phyloP scores from a whole-genome alignment of 2,888 invertebrate genomes.

The Tiliacea citrago region DNA sequence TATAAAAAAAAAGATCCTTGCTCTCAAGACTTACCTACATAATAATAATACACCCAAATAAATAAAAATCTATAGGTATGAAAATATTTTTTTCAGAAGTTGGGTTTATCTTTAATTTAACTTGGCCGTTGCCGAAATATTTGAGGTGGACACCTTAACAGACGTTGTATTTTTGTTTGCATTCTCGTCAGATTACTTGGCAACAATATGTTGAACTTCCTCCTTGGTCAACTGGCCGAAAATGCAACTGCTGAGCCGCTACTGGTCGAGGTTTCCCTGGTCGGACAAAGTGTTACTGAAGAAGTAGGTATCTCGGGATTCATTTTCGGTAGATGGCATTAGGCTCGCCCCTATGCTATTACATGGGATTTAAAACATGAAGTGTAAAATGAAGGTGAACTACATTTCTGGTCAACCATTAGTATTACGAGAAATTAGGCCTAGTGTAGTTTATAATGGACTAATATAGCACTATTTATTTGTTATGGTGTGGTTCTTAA shows the following conservation, averaged over 20 bases:
- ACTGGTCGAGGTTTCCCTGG: too few relatives aligned
- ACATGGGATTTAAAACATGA: background rate
- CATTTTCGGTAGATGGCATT: too few relatives aligned
- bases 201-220: background rate
- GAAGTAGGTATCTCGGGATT: too few relatives aligned
- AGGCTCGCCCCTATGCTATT: too few relatives aligned
- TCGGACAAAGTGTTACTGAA: too few relatives aligned
- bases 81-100: too few relatives aligned
- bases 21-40: too few relatives aligned
- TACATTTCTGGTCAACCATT: background rate
- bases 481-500: background rate
- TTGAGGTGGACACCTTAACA: background rate
- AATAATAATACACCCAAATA: too few relatives aligned
- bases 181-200: too few relatives aligned
- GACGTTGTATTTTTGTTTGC: too few relatives aligned
- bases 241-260: background rate
- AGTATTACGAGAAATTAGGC: too few relatives aligned
- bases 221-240: background rate
- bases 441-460: background rate
- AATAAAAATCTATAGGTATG: too few relatives aligned
- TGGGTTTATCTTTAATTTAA: background rate
- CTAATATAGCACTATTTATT: background rate
- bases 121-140: background rate
- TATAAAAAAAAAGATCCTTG: background rate
- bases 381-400: background rate